A percentile compares a stretch with the other conserved stretches of the same genome.
These are phyloP conservation scores for Aurelia aurita DNA, from an alignment of 30 jellyfish, hydroid and myxozoan genomes.

Conservation along the genomic window DNA sequence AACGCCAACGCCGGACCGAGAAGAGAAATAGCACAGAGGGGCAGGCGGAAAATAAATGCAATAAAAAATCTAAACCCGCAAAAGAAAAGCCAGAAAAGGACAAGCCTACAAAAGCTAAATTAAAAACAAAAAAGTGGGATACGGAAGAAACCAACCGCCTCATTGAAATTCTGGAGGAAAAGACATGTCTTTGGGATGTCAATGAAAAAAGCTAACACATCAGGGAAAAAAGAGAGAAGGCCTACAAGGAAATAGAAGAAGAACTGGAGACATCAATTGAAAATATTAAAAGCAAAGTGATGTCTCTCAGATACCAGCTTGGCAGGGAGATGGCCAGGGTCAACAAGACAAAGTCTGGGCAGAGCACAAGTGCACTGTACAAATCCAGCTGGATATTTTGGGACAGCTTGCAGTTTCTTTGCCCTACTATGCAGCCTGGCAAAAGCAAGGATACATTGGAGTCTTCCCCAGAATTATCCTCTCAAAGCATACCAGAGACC, in stretches of 20 bases:
- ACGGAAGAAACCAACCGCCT: no score
- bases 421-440: constrained; percentile 28
- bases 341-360: constrained; percentile 52
- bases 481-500: background rate
- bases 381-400: constrained; percentile 22
- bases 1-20: no score
- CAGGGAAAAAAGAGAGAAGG: constrained; percentile 19
- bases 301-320: constrained; percentile 46
- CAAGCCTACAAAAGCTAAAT: no score
- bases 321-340: constrained; percentile 39
- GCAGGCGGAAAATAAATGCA: no score
- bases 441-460: constrained; percentile 35
- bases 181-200: constrained; percentile 33
- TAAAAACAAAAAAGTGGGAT: no score
- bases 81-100: no score
- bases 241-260: constrained; percentile 14
- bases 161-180: constrained; percentile 28
- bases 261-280: background rate
- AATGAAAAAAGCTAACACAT: background rate
- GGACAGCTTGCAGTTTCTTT: constrained; percentile 22
- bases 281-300: constrained; percentile 32
- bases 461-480: background rate
- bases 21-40: no score
- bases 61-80: no score
- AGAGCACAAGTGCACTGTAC: constrained; percentile 31